Evolutionary conservation across 2,113 vertebrate genomes (phyloP), one percentile per base, ranked within the genome.

Genomic region (Asarcornis scutulata): DNA sequence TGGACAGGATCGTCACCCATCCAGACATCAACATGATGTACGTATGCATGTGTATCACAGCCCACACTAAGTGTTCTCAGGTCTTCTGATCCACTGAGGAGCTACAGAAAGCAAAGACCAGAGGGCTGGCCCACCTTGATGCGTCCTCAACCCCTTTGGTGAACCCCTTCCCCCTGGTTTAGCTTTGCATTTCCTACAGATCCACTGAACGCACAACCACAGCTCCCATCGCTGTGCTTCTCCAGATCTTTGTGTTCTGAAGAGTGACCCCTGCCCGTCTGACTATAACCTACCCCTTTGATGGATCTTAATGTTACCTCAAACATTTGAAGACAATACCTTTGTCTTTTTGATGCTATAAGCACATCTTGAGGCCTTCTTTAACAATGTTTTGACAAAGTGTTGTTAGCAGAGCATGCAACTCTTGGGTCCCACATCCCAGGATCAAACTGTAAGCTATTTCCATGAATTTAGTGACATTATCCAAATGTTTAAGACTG

Each of bases 41-140:
- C 23, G 6, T 7, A 29, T 18, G 15, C 13, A 7, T 5, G 0
- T 18, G 11, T 9, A 48, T 4, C 18, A 62, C 38, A 42, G 29
- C 6, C 29, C 29, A 5, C 9, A 40, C 0, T 4, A 16, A 0
- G 2, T 16, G 9, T 31, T 27, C 29, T 18, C n/a, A 2, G 7
- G 67, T 27, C 38, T 80, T 62, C 64, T 15, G 22, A 77, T 12
- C 17, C 32, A 48, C 4, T 58, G 36, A 82, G 55, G 44, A 58
- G 13, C 15, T 55, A 7, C 11, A 46, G 29, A 0, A 69, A 29
- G 16, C 11, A 64, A 86, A 71, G 7, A 18, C 7, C 77, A 18
- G 17, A 71, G 17, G 79, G 26, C 4, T 7, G 6, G 5, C 4
- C 50, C 25, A 60, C 38, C 16, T 73, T 80, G 66, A 80, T 3